Percentiles rank a stretch among this genome's conserved stretches.
These are phyloP conservation scores for Tetragnatha versicolor DNA, from an alignment of 1,140 invertebrate species.

Conservation along the genomic window DNA sequence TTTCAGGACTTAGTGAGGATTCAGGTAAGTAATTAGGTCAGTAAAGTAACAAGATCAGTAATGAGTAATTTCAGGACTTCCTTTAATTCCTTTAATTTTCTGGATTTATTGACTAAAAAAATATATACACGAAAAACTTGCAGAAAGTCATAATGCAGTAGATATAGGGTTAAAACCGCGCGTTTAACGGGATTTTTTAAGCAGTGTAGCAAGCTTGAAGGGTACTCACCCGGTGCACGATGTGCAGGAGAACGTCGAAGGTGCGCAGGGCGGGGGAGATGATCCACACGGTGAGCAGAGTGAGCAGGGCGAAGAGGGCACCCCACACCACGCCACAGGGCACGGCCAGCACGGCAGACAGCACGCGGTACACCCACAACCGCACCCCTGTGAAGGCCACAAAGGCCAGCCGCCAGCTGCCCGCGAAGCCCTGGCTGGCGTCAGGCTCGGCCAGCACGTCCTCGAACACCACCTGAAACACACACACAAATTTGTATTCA, in stretches of 20 bases:
- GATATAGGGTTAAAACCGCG: too few species aligned
- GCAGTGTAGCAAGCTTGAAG: not conserved
- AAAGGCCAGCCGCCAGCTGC: constrained; percentile 65
- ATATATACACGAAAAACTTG: too few species aligned
- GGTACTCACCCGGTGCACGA: constrained; percentile 59
- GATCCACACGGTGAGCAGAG: constrained; percentile 64
- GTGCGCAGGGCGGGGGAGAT: constrained; percentile 61
- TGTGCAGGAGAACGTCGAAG: constrained; percentile 59
- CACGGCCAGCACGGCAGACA: constrained; percentile 62
- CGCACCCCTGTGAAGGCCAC: constrained; percentile 64
- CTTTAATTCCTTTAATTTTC: too few species aligned
- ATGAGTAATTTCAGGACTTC: too few species aligned
- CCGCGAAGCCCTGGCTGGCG: constrained; percentile 64
- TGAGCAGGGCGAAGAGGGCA: constrained; percentile 63
- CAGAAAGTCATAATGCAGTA: too few species aligned
- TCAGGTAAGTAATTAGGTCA: too few species aligned
- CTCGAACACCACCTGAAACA: constrained; percentile 63
- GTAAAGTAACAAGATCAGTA: too few species aligned
- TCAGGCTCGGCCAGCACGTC: constrained; percentile 68
- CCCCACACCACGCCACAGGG: constrained; percentile 65
- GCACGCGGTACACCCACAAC: constrained; percentile 64
- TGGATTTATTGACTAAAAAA: too few species aligned
- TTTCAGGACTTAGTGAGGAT: too few species aligned
- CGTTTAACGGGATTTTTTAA: too few species aligned
- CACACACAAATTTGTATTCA: not conserved